Base-by-base conservation (phyloP, 2,797 vertebrate genomes). In the Phoeniculus purpureus region DNA sequence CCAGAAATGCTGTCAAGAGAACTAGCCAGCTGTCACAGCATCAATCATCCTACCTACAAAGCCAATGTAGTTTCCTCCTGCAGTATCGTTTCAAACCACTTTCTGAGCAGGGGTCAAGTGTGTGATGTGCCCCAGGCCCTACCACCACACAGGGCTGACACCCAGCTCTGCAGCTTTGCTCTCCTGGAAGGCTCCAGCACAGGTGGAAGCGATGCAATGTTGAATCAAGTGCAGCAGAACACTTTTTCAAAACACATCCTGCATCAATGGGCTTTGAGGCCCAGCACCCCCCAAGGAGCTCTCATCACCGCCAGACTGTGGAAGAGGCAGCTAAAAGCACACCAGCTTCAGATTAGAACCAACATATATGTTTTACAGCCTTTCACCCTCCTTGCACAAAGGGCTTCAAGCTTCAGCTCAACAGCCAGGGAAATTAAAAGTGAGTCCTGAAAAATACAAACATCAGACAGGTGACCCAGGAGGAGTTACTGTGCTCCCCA, bases 1-100 rank as follows among this genome's bases (percentile, higher is more conserved):
- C 10, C 0, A 0, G 66, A 32, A 66, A 64, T 0, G 0, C 37
- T 47, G 55, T 2, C 0, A 0, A 37, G 27, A 66, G 17, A 70
- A 34, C 66, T 40, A 56, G 40, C 18, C n/a, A 47, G 32, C 56
- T 64, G 59, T 81, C 77, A 59, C 10, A 0, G 62, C 51, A 72
- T 2, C 81, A 64, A 47, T 32, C 64, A 31, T 5, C 81, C 60
- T 2, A 43, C 59, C 77, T 2, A 12, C 0, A 0, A 8, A 31
- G 18, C 23, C 76, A 48, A 26, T 4, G 7, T 14, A 60, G 14
- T 12, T 60, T 55, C 51, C 27, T 73, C 61, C 21, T 17, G 17
- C 68, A 93, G 77, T 37, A 31, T 6, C 31, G 43, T 4, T 15
- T 56, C 10, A 5, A 43, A n/a, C 10, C 68, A 58, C 56, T 27